These are phyloP conservation scores for Dicerorhinus sumatrensis DNA, from an alignment of 2,113 vertebrate species.

Conservation along the genomic window DNA sequence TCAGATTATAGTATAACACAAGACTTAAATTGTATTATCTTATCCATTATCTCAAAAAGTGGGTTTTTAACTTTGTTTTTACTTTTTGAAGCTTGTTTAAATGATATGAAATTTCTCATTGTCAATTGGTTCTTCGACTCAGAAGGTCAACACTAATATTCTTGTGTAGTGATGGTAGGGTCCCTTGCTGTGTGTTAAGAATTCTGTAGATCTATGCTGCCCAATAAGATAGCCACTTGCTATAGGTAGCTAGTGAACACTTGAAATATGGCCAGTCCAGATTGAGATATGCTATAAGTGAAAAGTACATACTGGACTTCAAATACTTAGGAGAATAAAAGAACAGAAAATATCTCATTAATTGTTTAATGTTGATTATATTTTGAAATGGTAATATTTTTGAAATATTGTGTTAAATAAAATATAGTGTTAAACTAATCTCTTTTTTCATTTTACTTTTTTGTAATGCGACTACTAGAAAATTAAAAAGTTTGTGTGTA, in stretches of 20 bases:
- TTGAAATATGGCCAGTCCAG: not conserved
- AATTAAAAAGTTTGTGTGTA: conserved; percentile 8
- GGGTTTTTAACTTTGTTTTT: not conserved
- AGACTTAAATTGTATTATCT: not conserved
- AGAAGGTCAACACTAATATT: not conserved
- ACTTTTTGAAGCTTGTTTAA: not conserved
- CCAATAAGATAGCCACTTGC: not conserved
- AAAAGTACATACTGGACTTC: not conserved
- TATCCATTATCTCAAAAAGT: not conserved
- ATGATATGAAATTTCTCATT: not conserved
- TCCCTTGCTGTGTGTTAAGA: not conserved
- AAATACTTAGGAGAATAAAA: not conserved
- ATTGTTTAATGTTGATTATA: not conserved
- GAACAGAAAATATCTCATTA: not conserved
- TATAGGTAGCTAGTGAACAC: not conserved
- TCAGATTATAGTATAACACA: not conserved
- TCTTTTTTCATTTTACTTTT: not conserved
- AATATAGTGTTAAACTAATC: not conserved
- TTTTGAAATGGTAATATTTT: not conserved
- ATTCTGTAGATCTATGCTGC: not conserved
- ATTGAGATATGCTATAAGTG: not conserved
- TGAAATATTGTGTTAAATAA: not conserved
- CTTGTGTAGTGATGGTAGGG: not conserved
- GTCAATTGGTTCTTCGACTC: not conserved
- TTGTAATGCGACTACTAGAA: not conserved